Evolutionary conservation across 2,113 vertebrate species (phyloP).

Genomic region (Pangasianodon hypophthalmus): DNA sequence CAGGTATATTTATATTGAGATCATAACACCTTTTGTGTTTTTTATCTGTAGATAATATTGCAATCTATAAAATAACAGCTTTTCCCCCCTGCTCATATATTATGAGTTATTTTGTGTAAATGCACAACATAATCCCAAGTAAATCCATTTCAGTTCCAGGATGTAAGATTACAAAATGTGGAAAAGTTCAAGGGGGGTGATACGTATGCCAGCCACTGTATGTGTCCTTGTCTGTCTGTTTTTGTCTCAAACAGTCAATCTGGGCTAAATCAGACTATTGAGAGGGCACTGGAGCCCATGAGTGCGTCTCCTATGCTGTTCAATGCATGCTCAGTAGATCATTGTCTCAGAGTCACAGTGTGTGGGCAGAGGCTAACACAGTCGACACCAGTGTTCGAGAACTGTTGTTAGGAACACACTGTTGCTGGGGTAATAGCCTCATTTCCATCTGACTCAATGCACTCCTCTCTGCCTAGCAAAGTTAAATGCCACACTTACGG

Average conservation of each 20-base stretch:
- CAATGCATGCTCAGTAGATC: slow-evolving; percentile 70
- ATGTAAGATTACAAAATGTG: not conserved
- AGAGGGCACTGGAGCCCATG: slow-evolving; percentile 45
- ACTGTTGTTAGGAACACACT: slow-evolving; percentile 57
- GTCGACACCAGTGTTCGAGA: slow-evolving; percentile 63
- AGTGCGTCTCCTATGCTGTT: slow-evolving; percentile 63
- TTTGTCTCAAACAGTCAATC: slow-evolving; percentile 58
- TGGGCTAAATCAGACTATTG: slow-evolving; percentile 68
- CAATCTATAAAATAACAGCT: not conserved
- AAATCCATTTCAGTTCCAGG: not conserved
- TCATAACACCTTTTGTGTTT: not conserved
- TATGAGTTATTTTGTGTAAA: not conserved
- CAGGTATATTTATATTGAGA: not conserved
- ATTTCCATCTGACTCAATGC: slow-evolving; percentile 49
- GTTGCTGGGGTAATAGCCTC: slow-evolving; percentile 62
- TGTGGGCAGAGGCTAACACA: slow-evolving; percentile 63
- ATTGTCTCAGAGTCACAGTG: slow-evolving; percentile 64
- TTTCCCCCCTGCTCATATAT: not conserved
- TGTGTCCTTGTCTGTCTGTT: slow-evolving; percentile 2
- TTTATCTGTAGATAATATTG: not conserved
- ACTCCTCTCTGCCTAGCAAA: slow-evolving; percentile 14
- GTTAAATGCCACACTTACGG: slow-evolving; percentile 35
- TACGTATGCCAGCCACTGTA: not conserved
- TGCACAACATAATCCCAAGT: not conserved
- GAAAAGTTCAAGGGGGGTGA: not conserved